Evolutionary conservation across 2,888 invertebrate genomes (phyloP), one percentile per base, ranked within the genome.

Genomic region (Aspidapion aeneum): DNA sequence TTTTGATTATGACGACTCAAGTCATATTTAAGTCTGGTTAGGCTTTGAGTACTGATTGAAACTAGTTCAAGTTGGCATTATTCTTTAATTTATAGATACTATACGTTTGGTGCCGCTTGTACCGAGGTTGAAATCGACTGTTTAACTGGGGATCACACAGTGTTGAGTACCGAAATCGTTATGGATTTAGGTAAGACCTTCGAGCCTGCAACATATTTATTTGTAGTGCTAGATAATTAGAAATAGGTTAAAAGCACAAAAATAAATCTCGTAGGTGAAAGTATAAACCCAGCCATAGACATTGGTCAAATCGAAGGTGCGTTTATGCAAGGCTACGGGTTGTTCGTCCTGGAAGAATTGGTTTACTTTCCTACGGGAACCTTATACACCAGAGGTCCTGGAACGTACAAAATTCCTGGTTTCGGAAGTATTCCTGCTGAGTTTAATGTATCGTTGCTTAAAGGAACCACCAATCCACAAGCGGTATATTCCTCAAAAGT

Each of bases 401-500:
- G 96, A 21, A 90, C 90, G 63, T 98, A 98, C 76, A 98, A 98
- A 82, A 86, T 98, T 58, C 98, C 98, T 9, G 93, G 94, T 0
- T 94, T 96, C 76, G 88, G 90, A 0, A 95, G 97, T 75, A 94
- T 96, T 74, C 98, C 98, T 0, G 84, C 86, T 57, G 90, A 94
- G 77, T 95, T 98, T 75, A 95, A 97, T 78, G 97, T 98, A 0
- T 90, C 94, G 2, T 82, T 98, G 58, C 81, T 98, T 49, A 94
- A 94, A 76, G 94, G 93, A n/a, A 89, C 91, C 22, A 87, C 93
- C 1, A 98, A 98, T 82, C 91, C 91, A 0, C 85, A 90, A 74
- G 97, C 96, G 18, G 93, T 98, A 5, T 97, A 92, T 79, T 96
- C 97, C 0, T 98, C 97, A 1, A 98, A 98, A 88, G 96, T 93